phyloP scores from a whole-genome alignment of 2,888 invertebrate species.

The Protonemura montana region DNA sequence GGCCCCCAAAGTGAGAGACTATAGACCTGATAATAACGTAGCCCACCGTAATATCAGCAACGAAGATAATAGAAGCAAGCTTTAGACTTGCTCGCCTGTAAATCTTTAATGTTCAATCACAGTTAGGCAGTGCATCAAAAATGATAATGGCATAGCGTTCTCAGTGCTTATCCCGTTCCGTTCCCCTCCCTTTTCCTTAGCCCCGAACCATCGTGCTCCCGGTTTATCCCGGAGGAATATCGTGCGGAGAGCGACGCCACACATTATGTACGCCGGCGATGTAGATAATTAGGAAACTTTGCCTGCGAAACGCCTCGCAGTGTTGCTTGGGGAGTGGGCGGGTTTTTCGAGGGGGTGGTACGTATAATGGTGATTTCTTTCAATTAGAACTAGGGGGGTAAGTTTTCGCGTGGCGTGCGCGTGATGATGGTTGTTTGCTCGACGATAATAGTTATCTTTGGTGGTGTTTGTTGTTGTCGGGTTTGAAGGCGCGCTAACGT shows the following conservation, averaged over 20 bases:
- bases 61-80: not conserved
- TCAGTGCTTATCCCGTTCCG: not conserved
- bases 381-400: not conserved
- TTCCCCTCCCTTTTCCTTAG: not conserved
- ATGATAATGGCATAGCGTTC: constrained; percentile 23
- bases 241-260: not conserved
- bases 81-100: not conserved
- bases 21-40: too few relatives aligned
- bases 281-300: not conserved
- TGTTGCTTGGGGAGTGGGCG: not conserved
- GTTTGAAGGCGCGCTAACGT: not conserved
- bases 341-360: not conserved
- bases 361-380: not conserved
- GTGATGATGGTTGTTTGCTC: not conserved
- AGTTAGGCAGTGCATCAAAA: constrained; percentile 29
- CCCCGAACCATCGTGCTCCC: not conserved
- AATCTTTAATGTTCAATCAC: constrained; percentile 42
- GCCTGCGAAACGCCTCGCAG: not conserved
- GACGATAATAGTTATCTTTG: too few relatives aligned
- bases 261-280: not conserved
- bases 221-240: not conserved
- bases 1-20: too few relatives aligned
- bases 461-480: not conserved
- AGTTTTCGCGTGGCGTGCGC: not conserved
- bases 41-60: too few relatives aligned